These are phyloP conservation scores for Oscheius onirici DNA, from an alignment of 2,888 invertebrate genomes.

Conservation along the genomic window DNA sequence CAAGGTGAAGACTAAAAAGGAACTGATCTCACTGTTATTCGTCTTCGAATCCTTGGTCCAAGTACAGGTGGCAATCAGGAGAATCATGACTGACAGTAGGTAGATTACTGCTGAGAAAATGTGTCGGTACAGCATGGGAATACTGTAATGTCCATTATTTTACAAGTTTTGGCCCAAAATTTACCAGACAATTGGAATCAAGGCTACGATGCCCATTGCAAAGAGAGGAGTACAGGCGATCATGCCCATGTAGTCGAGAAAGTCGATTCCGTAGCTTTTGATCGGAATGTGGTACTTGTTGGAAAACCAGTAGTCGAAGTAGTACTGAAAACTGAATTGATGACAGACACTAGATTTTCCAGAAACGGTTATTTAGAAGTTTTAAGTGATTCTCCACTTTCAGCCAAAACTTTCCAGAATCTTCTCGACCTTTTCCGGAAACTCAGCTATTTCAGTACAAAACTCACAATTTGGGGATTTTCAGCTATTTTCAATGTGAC, in stretches of 20 bases:
- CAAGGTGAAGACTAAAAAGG: slow-evolving; percentile 19
- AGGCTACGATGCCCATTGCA: slow-evolving; percentile 8
- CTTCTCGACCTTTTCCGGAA: too few species aligned
- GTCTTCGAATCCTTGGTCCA: neutral
- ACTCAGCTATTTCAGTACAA: too few species aligned
- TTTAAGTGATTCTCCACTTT: too few species aligned
- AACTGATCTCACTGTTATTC: neutral
- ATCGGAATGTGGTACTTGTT: slow-evolving; percentile 11
- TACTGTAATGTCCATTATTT: neutral
- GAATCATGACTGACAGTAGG: neutral
- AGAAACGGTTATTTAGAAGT: too few species aligned
- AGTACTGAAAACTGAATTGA: slow-evolving; percentile 25
- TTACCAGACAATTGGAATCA: slow-evolving; percentile 21
- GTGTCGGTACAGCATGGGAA: neutral
- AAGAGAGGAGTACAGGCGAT: slow-evolving; percentile 34
- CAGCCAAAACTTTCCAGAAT: too few species aligned
- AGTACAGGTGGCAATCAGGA: slow-evolving; percentile 12
- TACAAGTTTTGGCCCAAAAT: neutral
- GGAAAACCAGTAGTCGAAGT: slow-evolving; percentile 34
- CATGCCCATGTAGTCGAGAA: slow-evolving; percentile 24
- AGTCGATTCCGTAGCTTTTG: slow-evolving; percentile 1
- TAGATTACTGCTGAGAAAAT: neutral
- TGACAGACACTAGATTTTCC: too few species aligned
- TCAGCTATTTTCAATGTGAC: too few species aligned
- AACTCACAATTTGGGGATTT: too few species aligned